Base-by-base conservation (phyloP, 2,888 invertebrate genomes). In the Mycalesis mineus region DNA sequence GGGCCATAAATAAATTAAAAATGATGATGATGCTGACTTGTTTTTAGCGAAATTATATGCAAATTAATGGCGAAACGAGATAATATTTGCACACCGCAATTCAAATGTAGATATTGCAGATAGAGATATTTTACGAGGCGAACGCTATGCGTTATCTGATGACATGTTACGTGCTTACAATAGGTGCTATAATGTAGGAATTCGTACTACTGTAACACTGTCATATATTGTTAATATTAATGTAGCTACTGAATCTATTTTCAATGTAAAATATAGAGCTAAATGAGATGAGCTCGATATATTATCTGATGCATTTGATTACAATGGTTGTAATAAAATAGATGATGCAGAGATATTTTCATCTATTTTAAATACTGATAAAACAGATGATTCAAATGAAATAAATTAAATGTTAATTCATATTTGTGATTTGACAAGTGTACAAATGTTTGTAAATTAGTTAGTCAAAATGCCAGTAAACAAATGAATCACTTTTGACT, bases 11-110 rank as follows among this genome's bases (percentile, higher is more conserved):
- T n/a, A n/a, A n/a, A n/a, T n/a, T n/a, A n/a, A n/a, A n/a, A n/a
- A n/a, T n/a, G n/a, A n/a, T n/a, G n/a, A n/a, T n/a, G n/a, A n/a
- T n/a, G n/a, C n/a, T n/a, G n/a, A 55, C 51, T 52, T 53, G 60
- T 60, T 60, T 60, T 62, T 57, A 62, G 53, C 48, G 40, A 62
- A 66, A 65, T 58, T 60, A 58, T 59, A 67, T 67, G 63, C 56
- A 62, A 62, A 65, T 64, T 62, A 58, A 58, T 58, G 45, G 56
- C 45, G 40, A 55, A 51, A 55, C 48, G 55, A 54, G 58, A 62
- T 62, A 62, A 58, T 64, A 47, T 64, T 62, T 64, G 56, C 55
- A 54, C 42, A 62, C 62, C 60, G 50, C 52, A 62, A 63, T 54
- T 49, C 50, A 55, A 54, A 61, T 57, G 57, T 51, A 50, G 45